phyloP scores from a whole-genome alignment of 1,140 invertebrate genomes.

The Tetranychus urticae region DNA sequence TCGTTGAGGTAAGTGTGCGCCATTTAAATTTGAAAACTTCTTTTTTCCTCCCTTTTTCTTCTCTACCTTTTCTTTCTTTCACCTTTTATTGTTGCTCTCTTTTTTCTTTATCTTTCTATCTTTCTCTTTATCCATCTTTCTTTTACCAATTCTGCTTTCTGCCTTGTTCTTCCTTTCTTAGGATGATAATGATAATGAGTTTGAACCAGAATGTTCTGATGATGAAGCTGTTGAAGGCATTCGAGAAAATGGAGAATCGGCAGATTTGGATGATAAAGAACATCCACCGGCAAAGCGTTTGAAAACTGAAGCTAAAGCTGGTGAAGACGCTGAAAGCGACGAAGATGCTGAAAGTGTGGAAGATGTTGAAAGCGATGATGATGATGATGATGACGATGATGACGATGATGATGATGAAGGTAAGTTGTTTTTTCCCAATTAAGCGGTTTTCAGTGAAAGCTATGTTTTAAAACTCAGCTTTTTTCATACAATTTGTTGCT shows the following conservation, averaged over 20 bases:
- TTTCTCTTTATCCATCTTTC: too few species aligned
- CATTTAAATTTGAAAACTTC: not conserved
- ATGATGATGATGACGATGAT: slow-evolving; percentile 24
- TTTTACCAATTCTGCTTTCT: too few species aligned
- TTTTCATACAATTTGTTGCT: too few species aligned
- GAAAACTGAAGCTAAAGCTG: too few species aligned
- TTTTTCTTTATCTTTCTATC: not conserved
- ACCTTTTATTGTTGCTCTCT: not conserved
- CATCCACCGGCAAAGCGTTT: too few species aligned
- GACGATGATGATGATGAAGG: too few species aligned
- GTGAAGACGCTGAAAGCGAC: slow-evolving; percentile 87
- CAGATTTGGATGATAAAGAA: too few species aligned
- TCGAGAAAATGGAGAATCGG: too few species aligned
- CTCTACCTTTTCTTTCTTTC: not conserved
- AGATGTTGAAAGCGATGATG: slow-evolving; percentile 33
- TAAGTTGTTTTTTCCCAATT: too few species aligned
- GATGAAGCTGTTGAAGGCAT: slow-evolving; percentile 41
- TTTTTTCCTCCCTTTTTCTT: not conserved
- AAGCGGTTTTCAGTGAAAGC: too few species aligned
- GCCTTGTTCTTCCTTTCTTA: slow-evolving; percentile 1
- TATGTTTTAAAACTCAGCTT: too few species aligned
- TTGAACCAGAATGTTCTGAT: slow-evolving; percentile 27
- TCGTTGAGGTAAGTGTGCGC: slow-evolving; percentile 37
- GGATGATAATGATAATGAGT: slow-evolving; percentile 58
- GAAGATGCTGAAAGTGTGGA: slow-evolving; percentile 11